Evolutionary conservation across 2,888 invertebrate genomes (phyloP), one percentile per base, ranked within the genome.

Genomic region (Anoncus sp.): DNA sequence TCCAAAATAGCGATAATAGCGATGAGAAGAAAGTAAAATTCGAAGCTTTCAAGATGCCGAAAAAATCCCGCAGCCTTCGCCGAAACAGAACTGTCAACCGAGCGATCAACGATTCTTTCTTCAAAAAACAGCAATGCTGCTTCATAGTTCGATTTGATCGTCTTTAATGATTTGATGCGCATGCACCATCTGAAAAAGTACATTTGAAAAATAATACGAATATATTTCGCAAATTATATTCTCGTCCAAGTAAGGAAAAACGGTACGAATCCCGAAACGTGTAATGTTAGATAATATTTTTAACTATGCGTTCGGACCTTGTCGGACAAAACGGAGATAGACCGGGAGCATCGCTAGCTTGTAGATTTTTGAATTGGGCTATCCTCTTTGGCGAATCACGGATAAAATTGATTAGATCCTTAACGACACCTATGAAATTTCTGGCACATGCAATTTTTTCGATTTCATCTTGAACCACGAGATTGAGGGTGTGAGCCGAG

Each of bases 11-110:
- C 27, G n/a, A 74, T 74, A 59, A 60, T 69, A n/a, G 51, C 18
- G n/a, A 47, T 53, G 40, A 78, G 47, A 14, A 69, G 63, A 55
- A 75, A 75, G 27, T 63, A 65, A 35, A 75, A 78, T 24, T 78
- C 63, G 43, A 78, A 75, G 27, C 43, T 18, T 51, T 78, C 55
- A 60, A 75, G 43, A 14, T 43, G 27, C 14, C 18, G 18, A 27
- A 63, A 49, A 47, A 78, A 75, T 62, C 78, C 70, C n/a, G 74
- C 20, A 16, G 78, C 75, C 60, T 78, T 70, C 16, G 71, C 78
- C 24, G 51, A 62, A 35, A 75, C 63, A 20, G 59, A 59, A 57
- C 78, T 69, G 75, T 70, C 43, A 22, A 75, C 57, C 18, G 60
- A 63, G 20, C 55, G 75, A 55, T 75, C 71, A 40, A 47, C 57